Conservation (phyloP, 2,888 invertebrate genomes). For the Bombylius discolor region DNA sequence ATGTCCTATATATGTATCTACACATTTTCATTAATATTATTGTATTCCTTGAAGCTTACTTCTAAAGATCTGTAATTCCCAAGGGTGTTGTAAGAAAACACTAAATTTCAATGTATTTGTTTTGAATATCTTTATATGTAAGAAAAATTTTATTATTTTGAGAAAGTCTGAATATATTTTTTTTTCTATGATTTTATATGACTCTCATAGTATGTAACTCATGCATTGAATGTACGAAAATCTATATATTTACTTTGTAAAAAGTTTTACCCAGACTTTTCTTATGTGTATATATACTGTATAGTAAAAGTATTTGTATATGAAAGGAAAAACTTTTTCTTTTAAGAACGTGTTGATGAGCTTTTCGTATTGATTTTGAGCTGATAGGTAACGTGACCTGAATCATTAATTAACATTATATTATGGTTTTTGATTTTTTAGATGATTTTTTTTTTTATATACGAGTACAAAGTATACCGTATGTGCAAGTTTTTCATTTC, state of each 20-base stretch:
- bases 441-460: neutral
- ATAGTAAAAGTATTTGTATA: neutral
- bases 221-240: no score
- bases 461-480: no score
- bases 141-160: no score
- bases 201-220: no score
- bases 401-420: conserved; percentile 10
- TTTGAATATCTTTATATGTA: no score
- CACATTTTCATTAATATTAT: neutral
- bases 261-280: neutral
- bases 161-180: no score
- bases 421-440: neutral
- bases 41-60: neutral
- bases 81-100: conserved; percentile 1
- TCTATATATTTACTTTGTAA: no score
- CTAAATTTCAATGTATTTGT: neutral
- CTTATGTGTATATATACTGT: neutral
- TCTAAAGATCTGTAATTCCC: neutral
- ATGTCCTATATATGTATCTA: no score
- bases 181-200: no score
- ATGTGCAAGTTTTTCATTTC: no score
- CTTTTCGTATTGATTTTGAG: conserved; percentile 30
- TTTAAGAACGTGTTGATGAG: conserved; percentile 23
- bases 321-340: conserved; percentile 6
- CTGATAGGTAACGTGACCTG: conserved; percentile 27